Evolutionary conservation across 2,113 vertebrate genomes (phyloP).

Genomic region (Callaeas wilsoni): DNA sequence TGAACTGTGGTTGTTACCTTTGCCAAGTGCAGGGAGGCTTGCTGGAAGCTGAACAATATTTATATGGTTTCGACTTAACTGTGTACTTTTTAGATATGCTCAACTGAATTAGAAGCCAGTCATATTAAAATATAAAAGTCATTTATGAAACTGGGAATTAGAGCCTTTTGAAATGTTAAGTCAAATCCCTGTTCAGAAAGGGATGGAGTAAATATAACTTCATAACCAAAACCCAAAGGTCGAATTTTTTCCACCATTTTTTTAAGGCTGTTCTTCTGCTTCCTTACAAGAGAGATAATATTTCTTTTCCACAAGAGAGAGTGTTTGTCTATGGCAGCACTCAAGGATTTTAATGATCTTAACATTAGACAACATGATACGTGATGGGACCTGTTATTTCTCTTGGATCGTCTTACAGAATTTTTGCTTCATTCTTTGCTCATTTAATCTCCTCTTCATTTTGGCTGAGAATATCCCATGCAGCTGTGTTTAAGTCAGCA

Average conservation of each 20-base stretch:
- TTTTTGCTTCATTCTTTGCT: not conserved
- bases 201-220: not conserved
- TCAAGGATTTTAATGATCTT: not conserved
- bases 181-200: not conserved
- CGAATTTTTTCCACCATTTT: not conserved
- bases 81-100: not conserved
- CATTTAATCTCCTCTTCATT: not conserved
- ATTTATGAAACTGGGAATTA: conserved; percentile 8
- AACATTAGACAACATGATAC: not conserved
- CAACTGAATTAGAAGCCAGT: not conserved
- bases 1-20: not conserved
- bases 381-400: not conserved
- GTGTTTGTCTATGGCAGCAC: not conserved
- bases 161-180: not conserved
- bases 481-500: not conserved
- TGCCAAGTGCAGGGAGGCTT: not conserved
- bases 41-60: not conserved
- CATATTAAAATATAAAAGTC: conserved; percentile 2
- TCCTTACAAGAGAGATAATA: not conserved
- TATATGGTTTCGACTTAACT: not conserved
- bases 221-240: not conserved
- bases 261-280: not conserved
- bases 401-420: not conserved
- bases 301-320: not conserved
- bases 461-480: not conserved